Conservation (phyloP, 1,140 invertebrate species). For the Drosophila funebris region DNA sequence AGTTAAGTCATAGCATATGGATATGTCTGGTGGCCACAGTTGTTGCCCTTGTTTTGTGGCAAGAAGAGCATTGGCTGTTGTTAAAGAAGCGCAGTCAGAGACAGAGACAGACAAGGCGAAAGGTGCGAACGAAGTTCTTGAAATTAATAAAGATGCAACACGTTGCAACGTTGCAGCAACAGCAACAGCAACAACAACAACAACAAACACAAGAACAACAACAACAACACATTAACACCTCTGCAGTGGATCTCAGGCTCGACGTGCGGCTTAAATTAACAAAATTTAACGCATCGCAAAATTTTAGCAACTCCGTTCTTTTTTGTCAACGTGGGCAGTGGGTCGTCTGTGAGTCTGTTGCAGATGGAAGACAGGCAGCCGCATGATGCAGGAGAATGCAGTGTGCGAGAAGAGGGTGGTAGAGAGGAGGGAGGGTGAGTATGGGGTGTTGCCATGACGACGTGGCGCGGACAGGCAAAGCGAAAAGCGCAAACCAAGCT, state of each 20-base stretch:
- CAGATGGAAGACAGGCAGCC: conserved; percentile 10
- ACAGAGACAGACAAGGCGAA: too few relatives aligned
- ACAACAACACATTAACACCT: conserved; percentile 61
- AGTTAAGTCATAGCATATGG: neutral
- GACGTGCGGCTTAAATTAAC: conserved; percentile 62
- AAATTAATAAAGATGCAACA: conserved; percentile 54
- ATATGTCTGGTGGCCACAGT: too few relatives aligned
- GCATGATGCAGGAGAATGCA: neutral
- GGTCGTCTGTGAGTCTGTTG: conserved; percentile 8
- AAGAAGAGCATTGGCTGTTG: too few relatives aligned
- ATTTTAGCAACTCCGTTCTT: conserved; percentile 51
- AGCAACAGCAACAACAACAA: too few relatives aligned
- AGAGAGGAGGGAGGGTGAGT: neutral
- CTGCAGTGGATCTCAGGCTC: conserved; percentile 10
- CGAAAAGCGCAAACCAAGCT: conserved; percentile 69
- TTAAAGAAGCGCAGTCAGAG: neutral
- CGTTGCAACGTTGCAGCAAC: conserved; percentile 34
- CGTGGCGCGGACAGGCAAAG: conserved; percentile 58
- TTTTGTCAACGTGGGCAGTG: conserved; percentile 62
- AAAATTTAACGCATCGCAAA: conserved; percentile 74
- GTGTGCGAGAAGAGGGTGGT: neutral
- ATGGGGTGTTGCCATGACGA: conserved; percentile 22
- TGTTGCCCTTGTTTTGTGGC: too few relatives aligned
- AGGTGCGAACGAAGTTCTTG: too few relatives aligned
- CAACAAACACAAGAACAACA: too few relatives aligned